phyloP scores from a whole-genome alignment of 2,888 invertebrate genomes.

The Callinectes sapidus region DNA sequence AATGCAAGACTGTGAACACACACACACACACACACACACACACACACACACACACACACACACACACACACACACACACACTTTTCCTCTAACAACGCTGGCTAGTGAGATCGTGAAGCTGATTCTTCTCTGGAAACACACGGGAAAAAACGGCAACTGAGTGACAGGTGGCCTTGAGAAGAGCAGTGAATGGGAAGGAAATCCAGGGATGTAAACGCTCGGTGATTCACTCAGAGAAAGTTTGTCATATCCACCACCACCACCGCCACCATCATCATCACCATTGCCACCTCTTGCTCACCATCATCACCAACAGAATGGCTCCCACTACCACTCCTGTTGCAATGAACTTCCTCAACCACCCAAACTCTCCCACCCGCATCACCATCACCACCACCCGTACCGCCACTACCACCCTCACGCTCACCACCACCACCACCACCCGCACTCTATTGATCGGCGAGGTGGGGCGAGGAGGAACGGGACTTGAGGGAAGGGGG shows the following conservation, averaged over 20 bases:
- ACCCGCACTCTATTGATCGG: constrained; percentile 25
- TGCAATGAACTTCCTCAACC: background rate
- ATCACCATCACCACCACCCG: background rate
- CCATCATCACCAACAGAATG: no score
- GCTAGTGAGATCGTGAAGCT: no score
- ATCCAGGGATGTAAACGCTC: background rate
- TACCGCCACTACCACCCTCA: background rate
- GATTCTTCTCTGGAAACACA: no score
- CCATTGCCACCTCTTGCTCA: background rate
- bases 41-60: no score
- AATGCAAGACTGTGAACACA: no score
- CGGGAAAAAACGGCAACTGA: background rate
- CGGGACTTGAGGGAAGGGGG: background rate
- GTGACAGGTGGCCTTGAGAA: background rate
- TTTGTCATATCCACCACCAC: background rate
- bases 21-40: no score
- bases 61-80: no score
- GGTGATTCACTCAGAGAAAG: no score
- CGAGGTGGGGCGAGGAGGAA: background rate
- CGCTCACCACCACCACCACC: background rate
- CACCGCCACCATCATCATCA: background rate
- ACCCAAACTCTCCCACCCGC: background rate
- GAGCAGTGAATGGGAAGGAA: background rate
- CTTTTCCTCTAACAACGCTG: no score
- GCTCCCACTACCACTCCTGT: background rate